Conservation (phyloP, 2,888 invertebrate genomes). For the Bugulina stolonifera region DNA sequence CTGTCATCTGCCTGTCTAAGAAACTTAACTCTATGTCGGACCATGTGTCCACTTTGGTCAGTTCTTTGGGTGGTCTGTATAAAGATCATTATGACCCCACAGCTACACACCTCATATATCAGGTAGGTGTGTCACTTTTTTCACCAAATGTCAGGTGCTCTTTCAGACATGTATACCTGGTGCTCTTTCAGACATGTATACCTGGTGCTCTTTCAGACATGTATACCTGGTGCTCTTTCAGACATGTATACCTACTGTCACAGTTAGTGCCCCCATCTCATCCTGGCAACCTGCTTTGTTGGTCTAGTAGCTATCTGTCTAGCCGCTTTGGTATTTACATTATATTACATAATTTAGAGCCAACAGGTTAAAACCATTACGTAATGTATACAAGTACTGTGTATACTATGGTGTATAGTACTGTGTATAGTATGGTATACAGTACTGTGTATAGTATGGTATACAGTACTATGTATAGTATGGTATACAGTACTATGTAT, state of each 20-base stretch:
- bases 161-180: neutral
- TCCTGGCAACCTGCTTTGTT: no score
- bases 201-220: neutral
- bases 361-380: no score
- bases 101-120: conserved; percentile 54
- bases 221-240: neutral
- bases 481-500: no score
- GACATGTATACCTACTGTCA: neutral
- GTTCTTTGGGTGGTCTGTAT: conserved; percentile 51
- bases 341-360: no score
- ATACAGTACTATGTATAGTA: no score
- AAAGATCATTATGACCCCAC: conserved; percentile 49
- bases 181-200: neutral
- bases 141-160: neutral
- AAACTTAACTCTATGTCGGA: conserved; percentile 48
- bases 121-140: conserved; percentile 34
- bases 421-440: no score
- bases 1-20: conserved; percentile 51
- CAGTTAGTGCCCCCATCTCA: no score
- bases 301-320: no score
- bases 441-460: no score
- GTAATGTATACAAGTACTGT: no score
- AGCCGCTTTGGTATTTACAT: no score
- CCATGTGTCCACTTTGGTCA: conserved; percentile 48
- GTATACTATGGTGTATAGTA: no score